Conservation (phyloP, 2,888 invertebrate genomes). For the Nemotelus nigrinus region DNA sequence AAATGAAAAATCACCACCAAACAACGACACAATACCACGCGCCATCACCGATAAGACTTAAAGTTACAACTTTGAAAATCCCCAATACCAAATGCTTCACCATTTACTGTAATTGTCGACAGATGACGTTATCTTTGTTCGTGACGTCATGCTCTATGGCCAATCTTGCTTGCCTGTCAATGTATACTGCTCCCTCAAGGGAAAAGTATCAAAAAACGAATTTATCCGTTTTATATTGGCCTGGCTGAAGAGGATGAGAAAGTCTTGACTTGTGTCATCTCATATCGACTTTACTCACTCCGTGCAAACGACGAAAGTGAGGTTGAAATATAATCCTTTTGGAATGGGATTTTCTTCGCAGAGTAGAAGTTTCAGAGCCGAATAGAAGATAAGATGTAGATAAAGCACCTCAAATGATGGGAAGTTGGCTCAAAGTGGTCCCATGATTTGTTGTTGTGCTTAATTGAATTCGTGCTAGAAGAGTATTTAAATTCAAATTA, state of each 20-base stretch:
- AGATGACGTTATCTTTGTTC: slow-evolving; percentile 20
- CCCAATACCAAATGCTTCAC: too few species aligned
- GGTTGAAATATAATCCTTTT: slow-evolving; percentile 18
- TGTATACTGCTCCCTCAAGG: too few species aligned
- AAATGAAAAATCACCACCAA: too few species aligned
- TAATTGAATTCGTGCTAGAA: not conserved
- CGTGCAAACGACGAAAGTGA: not conserved
- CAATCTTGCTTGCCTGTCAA: not conserved
- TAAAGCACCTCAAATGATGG: not conserved
- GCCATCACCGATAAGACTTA: too few species aligned
- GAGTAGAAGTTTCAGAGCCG: not conserved
- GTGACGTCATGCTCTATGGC: slow-evolving; percentile 21
- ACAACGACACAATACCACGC: too few species aligned
- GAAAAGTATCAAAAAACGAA: not conserved
- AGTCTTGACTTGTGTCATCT: too few species aligned
- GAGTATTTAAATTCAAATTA: slow-evolving; percentile 2
- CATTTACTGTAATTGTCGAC: not conserved
- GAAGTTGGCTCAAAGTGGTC: slow-evolving; percentile 1
- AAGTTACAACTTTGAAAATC: too few species aligned
- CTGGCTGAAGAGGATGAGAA: too few species aligned
- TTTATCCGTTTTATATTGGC: too few species aligned
- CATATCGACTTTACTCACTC: not conserved
- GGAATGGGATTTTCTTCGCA: not conserved
- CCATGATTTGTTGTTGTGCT: not conserved
- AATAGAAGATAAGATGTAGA: not conserved